Base-by-base conservation (phyloP, 2,888 invertebrate genomes). In the Anoncus sp. region DNA sequence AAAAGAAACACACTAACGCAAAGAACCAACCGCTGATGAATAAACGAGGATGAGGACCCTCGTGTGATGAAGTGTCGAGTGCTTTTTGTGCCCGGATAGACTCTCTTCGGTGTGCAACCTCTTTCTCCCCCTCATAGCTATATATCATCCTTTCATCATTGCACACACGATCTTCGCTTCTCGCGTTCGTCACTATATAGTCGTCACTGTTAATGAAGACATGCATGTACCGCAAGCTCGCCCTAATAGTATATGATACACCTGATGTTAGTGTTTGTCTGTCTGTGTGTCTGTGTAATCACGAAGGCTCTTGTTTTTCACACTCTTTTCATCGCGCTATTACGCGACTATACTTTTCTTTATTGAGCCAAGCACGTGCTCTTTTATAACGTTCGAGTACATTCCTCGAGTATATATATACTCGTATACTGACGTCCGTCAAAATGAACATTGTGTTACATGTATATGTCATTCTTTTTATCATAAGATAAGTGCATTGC, bases 21-120 rank as follows among this genome's bases (percentile, higher is more conserved):
- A 69, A 76, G 72, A 79, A 66, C 60, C 60, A 47, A 38, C 10
- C 38, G n/a, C 20, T 69, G 69, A 59, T 76, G 79, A 79, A 79
- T 79, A 79, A 79, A 67, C 72, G 71, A 45, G 71, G 67, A 69
- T 69, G 72, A 79, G 71, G 67, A 67, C 75, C 66, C 75, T 79
- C 20, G 38, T 72, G 43, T 16, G 53, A 79, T 65, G 72, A 79
- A 79, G 67, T 75, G 75, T 79, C 78, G 66, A 75, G 78, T 43
- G 75, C 72, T 79, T 79, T 79, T 76, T 79, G 71, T 79, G 38
- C 51, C 70, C 40, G 27, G 53, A 38, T 55, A 40, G 27, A 24
- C 49, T 51, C 66, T 27, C 47, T 59, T 49, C 49, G 59, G 35
- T 59, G 35, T 59, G n/a, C 24, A 43, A 35, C 38, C 38, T 2